Conservation (phyloP, 2,113 vertebrate species). For the Eleginops maclovinus region DNA sequence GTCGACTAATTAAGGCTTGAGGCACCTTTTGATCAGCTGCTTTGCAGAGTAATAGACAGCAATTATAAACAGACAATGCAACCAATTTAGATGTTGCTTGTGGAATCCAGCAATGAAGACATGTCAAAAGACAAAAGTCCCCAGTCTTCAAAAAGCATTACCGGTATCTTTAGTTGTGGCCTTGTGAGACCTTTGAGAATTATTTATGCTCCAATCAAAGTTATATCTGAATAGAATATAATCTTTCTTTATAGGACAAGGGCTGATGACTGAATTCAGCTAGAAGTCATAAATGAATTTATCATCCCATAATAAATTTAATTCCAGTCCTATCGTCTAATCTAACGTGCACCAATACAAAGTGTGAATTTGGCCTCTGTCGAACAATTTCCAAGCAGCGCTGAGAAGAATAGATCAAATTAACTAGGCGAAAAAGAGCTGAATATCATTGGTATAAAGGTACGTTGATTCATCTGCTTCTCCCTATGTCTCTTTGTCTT, state of each 20-base stretch:
- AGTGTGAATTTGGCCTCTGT: constrained; percentile 21
- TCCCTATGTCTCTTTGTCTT: constrained; percentile 30
- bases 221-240: constrained; percentile 5
- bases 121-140: constrained; percentile 5
- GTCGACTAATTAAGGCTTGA: constrained; percentile 5
- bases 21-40: constrained; percentile 27
- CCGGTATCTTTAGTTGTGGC: background rate
- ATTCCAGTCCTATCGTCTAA: constrained; percentile 5
- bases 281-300: constrained; percentile 31
- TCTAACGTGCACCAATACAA: constrained; percentile 14
- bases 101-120: constrained; percentile 20
- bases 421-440: constrained; percentile 36
- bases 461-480: constrained; percentile 42
- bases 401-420: constrained; percentile 46
- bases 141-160: constrained; percentile 7
- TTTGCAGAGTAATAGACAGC: constrained; percentile 1
- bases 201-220: constrained; percentile 15
- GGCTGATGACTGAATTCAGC: constrained; percentile 18
- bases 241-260: background rate
- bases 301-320: constrained; percentile 24
- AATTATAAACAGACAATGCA: constrained; percentile 10
- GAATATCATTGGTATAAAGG: constrained; percentile 43
- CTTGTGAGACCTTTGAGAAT: constrained; percentile 11
- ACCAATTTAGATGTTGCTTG: constrained; percentile 28
- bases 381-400: constrained; percentile 25